A percentile compares a stretch with the other conserved stretches of the same genome.
Conservation (phyloP, 2,888 invertebrate species). For the Pediacus dermestoides region DNA sequence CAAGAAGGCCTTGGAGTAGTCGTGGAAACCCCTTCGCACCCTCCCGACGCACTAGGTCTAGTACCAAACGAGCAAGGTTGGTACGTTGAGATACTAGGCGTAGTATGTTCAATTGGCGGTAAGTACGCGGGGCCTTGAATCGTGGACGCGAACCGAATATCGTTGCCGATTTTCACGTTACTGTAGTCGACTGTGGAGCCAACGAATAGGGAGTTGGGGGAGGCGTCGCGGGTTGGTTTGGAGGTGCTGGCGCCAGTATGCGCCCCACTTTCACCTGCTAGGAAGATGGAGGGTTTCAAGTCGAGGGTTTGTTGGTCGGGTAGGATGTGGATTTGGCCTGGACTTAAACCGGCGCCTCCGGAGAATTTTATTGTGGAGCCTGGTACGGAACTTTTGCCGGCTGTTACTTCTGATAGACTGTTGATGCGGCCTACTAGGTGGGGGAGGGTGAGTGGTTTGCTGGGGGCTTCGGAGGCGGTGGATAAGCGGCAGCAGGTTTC, state of each 20-base stretch:
- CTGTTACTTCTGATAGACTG: conserved; percentile 29
- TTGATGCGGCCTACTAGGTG: conserved; percentile 21
- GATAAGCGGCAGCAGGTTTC: conserved; percentile 34
- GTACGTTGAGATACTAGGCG: conserved; percentile 20
- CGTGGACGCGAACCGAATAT: conserved; percentile 42
- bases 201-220: conserved; percentile 15
- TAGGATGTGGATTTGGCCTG: conserved; percentile 32
- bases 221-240: conserved; percentile 42
- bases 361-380: conserved; percentile 35
- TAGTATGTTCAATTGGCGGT: conserved; percentile 39
- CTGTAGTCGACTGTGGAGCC: conserved; percentile 27
- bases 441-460: conserved; percentile 1
- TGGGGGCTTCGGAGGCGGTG: not conserved
- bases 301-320: conserved; percentile 25
- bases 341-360: conserved; percentile 36
- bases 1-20: conserved; percentile 19
- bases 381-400: conserved; percentile 39
- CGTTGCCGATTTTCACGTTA: conserved; percentile 41
- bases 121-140: conserved; percentile 46
- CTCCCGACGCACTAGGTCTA: not conserved
- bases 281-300: conserved; percentile 33
- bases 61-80: conserved; percentile 4
- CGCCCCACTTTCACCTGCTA: conserved; percentile 40
- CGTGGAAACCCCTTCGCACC: conserved; percentile 8
- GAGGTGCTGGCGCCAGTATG: conserved; percentile 32